Evolutionary conservation across 1,140 invertebrate genomes (phyloP), one percentile per base, ranked within the genome.

Genomic region (Frieseomelitta varia): DNA sequence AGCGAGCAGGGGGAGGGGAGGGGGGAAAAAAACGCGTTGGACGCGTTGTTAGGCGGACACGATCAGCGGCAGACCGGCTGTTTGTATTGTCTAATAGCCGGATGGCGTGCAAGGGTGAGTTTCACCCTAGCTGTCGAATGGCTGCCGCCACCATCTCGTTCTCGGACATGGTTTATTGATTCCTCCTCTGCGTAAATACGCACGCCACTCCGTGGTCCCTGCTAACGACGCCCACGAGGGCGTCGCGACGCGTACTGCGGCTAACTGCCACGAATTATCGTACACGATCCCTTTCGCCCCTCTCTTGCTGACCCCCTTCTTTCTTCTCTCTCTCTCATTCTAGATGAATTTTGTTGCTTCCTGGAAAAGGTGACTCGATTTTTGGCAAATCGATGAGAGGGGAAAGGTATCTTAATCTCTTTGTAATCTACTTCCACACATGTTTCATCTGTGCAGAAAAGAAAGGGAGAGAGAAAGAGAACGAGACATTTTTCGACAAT

Each of bases 21-120:
- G 21, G 4, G 6, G 14, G n/a, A 58, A 47, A 77, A 72, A 61
- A 72, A 27, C 1, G 10, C 19, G 51, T 61, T 68, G 63, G 63
- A 61, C 72, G 71, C 72, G 56, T 71, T 56, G 39, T 69, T 30
- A 34, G 73, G 55, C 47, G 86, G 55, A 56, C 55, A 30, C 55
- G 58, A 80, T 85, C 74, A 51, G 51, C 58, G 12, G 27, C 76
- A 88, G 86, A 21, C 47, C 55, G 69, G 65, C 72, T 84, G 85
- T 89, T 89, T 89, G 78, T 76, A 88, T 78, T 89, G 88, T 85
- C 85, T 89, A 89, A 89, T 89, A 88, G 88, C 80, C 61, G 78
- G 77, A 89, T 89, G 78, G 87, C 87, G 88, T 89, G 88, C 73
- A 85, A 75, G 73, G 56, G 75, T 76, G 53, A 73, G 85, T 80